Base-by-base conservation (phyloP, 2,888 invertebrate species). In the Megamerina dolium region DNA sequence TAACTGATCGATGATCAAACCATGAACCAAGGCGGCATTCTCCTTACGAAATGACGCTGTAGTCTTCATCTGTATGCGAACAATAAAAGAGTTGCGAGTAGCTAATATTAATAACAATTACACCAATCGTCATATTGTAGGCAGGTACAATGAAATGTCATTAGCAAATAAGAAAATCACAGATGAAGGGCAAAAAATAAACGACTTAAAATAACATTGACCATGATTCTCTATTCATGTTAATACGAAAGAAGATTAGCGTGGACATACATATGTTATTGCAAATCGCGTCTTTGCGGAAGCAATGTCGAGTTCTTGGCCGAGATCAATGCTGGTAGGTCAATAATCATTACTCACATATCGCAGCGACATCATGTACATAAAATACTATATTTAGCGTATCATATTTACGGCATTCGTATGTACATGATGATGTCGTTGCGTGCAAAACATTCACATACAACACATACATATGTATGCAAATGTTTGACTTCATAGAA, bases 41-140 rank as follows among this genome's bases (percentile, higher is more conserved):
- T 85, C 85, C 35, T 80, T 78, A 61, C 81, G 86, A 68, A 89
- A 89, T 48, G 80, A 80, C 3, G 87, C 85, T 38, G 81, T 76
- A 46, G 85, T 77, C 62, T 82, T 82, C 84, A 90, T 84, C 82
- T 87, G 66, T 10, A 52, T 50, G 13, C n/a, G n/a, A n/a, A n/a
- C n/a, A n/a, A n/a, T n/a, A n/a, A n/a, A n/a, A n/a, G n/a, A n/a
- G n/a, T n/a, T n/a, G n/a, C n/a, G n/a, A n/a, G 14, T 31, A 16
- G n/a, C 10, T 13, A 31, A 31, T 31, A 31, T 8, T 16, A 31
- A 31, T 31, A 14, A 31, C 16, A 16, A 14, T 31, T 31, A 9
- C 30, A 16, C 9, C 16, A 13, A 31, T 31, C 14, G 14, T 4
- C 16, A 14, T 31, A 31, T 31, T 31, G 16, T 12, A 16, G 31